A percentile compares a stretch with the other conserved stretches of the same genome.
phyloP scores from a whole-genome alignment of 2,113 vertebrate genomes.

The Festucalex cinctus region DNA sequence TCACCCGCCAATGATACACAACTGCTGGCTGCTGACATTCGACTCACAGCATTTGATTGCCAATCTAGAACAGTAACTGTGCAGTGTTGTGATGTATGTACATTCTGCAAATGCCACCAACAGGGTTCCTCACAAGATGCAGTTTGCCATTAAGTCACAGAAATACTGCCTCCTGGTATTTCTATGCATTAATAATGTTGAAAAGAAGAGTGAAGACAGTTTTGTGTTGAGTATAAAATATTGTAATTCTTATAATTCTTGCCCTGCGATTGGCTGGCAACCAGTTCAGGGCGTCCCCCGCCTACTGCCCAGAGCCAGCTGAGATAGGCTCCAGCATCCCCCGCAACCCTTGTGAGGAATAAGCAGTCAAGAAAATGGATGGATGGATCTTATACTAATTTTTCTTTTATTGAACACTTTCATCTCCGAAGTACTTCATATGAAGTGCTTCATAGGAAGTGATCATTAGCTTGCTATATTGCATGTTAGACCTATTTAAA shows the following conservation, averaged over 20 bases:
- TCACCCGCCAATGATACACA: slow-evolving; percentile 9
- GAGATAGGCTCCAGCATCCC: too few species aligned
- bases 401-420: neutral
- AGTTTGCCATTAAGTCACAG: slow-evolving; percentile 1
- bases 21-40: slow-evolving; percentile 24
- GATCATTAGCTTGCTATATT: slow-evolving; percentile 16
- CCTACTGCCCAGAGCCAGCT: too few species aligned
- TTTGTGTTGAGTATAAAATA: too few species aligned
- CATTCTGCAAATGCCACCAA: slow-evolving; percentile 10
- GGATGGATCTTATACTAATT: too few species aligned
- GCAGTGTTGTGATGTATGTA: slow-evolving; percentile 21
- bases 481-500: slow-evolving; percentile 19
- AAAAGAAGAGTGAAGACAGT: neutral
- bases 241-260: neutral
- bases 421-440: neutral
- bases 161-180: neutral
- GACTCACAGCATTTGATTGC: slow-evolving; percentile 11
- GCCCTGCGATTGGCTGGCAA: too few species aligned
- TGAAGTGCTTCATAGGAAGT: slow-evolving; percentile 23
- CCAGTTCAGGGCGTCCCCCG: too few species aligned
- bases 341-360: too few species aligned
- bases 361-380: too few species aligned
- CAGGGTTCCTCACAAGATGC: slow-evolving; percentile 14
- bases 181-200: neutral
- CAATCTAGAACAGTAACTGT: slow-evolving; percentile 44